Conservation (phyloP, 2,797 vertebrate genomes). For the Chaunax sp. region DNA sequence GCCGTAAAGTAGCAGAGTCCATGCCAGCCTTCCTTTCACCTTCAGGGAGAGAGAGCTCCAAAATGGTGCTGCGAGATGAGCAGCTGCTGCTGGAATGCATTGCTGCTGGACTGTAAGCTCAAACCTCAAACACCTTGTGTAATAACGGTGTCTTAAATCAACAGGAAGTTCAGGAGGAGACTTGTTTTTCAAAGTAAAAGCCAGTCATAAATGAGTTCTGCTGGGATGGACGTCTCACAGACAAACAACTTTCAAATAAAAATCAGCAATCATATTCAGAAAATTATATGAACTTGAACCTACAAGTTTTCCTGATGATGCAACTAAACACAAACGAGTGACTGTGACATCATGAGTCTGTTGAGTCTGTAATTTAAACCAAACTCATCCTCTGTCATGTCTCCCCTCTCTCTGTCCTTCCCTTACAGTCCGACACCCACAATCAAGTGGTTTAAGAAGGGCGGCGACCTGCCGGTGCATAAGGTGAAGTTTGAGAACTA, state of each 20-base stretch:
- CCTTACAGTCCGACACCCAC: conserved; percentile 84
- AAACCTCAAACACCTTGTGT: no score
- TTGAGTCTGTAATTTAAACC: no score
- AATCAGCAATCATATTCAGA: no score
- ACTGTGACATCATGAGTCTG: no score
- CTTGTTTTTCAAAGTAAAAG: no score
- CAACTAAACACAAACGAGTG: background rate
- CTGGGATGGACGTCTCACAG: no score
- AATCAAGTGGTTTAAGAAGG: conserved; percentile 97
- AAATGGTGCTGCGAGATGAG: conserved; percentile 93
- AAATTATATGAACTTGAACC: no score
- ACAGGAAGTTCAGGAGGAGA: no score
- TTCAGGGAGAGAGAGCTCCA: conserved; percentile 87
- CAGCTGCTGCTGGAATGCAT: conserved; percentile 96
- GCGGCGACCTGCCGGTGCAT: conserved; percentile 88
- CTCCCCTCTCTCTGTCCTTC: background rate
- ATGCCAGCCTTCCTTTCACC: conserved; percentile 93
- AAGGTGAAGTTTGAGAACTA: conserved; percentile 92
- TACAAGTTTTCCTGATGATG: no score
- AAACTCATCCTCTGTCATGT: background rate
- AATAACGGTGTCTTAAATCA: no score
- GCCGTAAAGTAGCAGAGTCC: conserved; percentile 88
- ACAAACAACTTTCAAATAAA: no score
- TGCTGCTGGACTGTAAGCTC: conserved; percentile 93
- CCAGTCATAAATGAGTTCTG: no score